Evolutionary conservation across 2,888 invertebrate genomes (phyloP), one percentile per base, ranked within the genome.

Genomic region (Caenorhabditis angaria): DNA sequence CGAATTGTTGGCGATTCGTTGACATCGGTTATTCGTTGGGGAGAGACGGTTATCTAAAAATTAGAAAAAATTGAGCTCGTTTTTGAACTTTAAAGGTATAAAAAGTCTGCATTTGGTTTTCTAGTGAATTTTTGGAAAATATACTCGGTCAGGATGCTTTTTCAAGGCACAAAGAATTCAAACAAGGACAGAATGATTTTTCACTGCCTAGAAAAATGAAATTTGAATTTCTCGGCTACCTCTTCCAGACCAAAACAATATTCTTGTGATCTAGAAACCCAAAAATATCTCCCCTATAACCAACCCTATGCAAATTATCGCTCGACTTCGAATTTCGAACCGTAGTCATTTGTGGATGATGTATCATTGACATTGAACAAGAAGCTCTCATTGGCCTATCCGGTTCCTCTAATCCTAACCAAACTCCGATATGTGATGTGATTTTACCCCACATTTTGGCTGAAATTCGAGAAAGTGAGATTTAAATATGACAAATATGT

Each of bases 391-490:
- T 81, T 27, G 83, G 83, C 51, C 85, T 69, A 8, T 83, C 61
- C 35, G 75, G 60, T 53, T 83, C 82, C n/a, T 85, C 84, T 61
- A 81, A 60, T 12, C 83, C 82, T 28, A 85, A 67, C 81, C 82
- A 83, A 32, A 73, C 41, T 78, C 85, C 82, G 25, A 85, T 76
- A 57, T 86, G 85, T 29, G 83, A 77, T 47, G 85, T 84, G 61
- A 85, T 77, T 70, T 85, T 85, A 76, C 80, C 83, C 85, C 85
- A 85, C 81, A 81, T 80, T 56, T 69, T 53, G 25, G 59, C 62
- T 56, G 20, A 41, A 59, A 29, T 12, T 20, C 14, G 25, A 28
- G 47, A 56, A 24, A 29, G 54, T 27, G 50, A 50, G 50, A 47
- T n/a, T n/a, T n/a, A n/a, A n/a, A n/a, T n/a, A n/a, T n/a, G n/a